A percentile compares a stretch with the other conserved stretches of the same genome.
These are phyloP conservation scores for Julus scanicus DNA, from an alignment of 2,888 invertebrate genomes.

Conservation along the genomic window DNA sequence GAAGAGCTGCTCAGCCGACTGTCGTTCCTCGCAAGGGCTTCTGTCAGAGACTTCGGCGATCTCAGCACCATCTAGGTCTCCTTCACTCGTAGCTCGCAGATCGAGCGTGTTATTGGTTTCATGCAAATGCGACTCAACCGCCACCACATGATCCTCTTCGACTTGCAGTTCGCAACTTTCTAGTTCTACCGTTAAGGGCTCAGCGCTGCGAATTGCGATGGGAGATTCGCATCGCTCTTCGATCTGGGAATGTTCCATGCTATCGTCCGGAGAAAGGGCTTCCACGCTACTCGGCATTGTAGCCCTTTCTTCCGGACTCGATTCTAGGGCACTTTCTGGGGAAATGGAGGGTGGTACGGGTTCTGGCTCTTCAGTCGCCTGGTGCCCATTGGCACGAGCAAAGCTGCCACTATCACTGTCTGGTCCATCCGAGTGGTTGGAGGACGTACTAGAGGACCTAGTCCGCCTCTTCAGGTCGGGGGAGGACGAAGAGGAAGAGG, in stretches of 20 bases:
- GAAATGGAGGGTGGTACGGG: background rate
- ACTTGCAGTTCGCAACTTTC: background rate
- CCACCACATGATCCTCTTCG: slow-evolving; percentile 50
- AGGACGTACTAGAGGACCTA: slow-evolving; percentile 50
- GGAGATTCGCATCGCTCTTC: slow-evolving; percentile 32
- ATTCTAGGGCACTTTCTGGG: slow-evolving; percentile 53
- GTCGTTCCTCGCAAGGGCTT: slow-evolving; percentile 7
- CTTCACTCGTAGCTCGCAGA: too few relatives aligned
- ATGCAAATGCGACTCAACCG: slow-evolving; percentile 51
- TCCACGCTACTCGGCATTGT: slow-evolving; percentile 51
- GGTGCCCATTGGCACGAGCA: slow-evolving; percentile 54
- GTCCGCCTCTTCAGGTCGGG: slow-evolving; percentile 46
- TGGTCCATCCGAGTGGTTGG: slow-evolving; percentile 46
- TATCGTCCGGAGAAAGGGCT: slow-evolving; percentile 13
- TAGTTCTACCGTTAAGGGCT: slow-evolving; percentile 34
- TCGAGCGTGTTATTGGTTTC: slow-evolving; percentile 46
- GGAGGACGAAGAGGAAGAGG: background rate
- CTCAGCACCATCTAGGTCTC: background rate
- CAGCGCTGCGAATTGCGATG: background rate
- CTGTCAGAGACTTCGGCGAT: background rate
- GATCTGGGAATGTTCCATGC: slow-evolving; percentile 40
- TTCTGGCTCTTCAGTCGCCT: background rate
- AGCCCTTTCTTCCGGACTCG: slow-evolving; percentile 52
- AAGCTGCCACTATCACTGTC: slow-evolving; percentile 56
- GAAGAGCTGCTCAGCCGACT: slow-evolving; percentile 26